phyloP scores from a whole-genome alignment of 2,888 invertebrate species.

The Conops quadrifasciatus region DNA sequence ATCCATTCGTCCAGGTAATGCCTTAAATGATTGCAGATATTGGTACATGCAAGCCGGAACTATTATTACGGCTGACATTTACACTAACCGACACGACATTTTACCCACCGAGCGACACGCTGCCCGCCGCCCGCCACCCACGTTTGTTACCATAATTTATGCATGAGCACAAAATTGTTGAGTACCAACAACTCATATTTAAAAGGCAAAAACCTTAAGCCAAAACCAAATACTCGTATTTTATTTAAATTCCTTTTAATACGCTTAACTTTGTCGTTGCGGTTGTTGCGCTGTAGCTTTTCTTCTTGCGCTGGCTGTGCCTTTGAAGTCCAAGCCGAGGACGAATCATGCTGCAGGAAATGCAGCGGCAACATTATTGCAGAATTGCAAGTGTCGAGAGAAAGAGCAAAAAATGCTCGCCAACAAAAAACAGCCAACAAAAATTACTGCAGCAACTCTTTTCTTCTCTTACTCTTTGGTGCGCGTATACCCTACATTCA shows the following conservation, averaged over 20 bases:
- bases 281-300: background rate
- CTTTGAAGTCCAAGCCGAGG: constrained; percentile 22
- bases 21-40: background rate
- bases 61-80: background rate
- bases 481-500: no score
- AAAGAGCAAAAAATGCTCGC: no score
- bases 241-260: constrained; percentile 19
- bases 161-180: constrained; percentile 2
- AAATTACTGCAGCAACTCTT: no score
- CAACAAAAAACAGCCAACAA: no score
- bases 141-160: constrained; percentile 10
- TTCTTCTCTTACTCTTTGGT: no score
- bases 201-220: constrained; percentile 4
- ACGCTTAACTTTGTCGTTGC: constrained; percentile 12
- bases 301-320: background rate
- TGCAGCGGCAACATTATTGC: background rate
- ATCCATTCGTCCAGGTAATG: background rate
- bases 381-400: background rate
- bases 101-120: background rate
- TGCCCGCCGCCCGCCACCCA: background rate
- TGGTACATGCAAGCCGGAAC: background rate
- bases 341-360: background rate
- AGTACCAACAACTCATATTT: background rate
- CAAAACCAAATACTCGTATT: constrained; percentile 8
- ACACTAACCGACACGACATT: background rate